Evolutionary conservation across 2,888 invertebrate species (phyloP), one percentile per base, ranked within the genome.

Genomic region (Cactoblastis cactorum): DNA sequence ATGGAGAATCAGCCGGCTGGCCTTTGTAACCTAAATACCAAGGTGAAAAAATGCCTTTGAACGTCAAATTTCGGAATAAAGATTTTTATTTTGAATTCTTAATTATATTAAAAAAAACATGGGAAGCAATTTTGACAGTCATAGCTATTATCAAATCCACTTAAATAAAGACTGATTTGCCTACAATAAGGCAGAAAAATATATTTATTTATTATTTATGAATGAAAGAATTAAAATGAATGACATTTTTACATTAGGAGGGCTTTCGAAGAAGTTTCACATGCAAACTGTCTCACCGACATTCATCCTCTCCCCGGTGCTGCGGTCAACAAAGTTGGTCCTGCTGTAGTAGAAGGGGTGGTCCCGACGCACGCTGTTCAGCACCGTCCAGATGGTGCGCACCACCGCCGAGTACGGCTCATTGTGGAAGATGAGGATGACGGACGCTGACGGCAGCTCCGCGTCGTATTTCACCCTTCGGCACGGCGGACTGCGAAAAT

Each of bases 401-500:
- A 97, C 70, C 37, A 97, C 89, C 34, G 96, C 93, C 43, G 96
- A 95, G 90, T 95, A 97, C 0, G 96, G 96, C 80, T 98, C 97
- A 77, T 98, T 96, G 76, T 94, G 96, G 88, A 97, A 98, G 57
- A 97, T 96, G 34, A 96, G 91, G 54, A 96, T 91, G n/a, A 97
- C 93, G 54, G 95, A 95, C 1, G 95, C 93, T 0, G 92, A 92
- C 1, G 92, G 92, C 49, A 98, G 82, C 51, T 91, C 91, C 3
- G 92, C 90, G 43, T 90, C 90, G 62, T 90, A 90, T 0, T 75
- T 50, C 0, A 90, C 71, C 1, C 83, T 70, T 6, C 62, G 37
- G 62, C 90, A 90, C 0, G 85, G 81, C 1, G 88, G 85, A 64
- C 89, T 77, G 18, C 89, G 77, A 62, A 71, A 72, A 56, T 87